Conservation (phyloP, 2,797 vertebrate species). For the Austrolebias charrua region DNA sequence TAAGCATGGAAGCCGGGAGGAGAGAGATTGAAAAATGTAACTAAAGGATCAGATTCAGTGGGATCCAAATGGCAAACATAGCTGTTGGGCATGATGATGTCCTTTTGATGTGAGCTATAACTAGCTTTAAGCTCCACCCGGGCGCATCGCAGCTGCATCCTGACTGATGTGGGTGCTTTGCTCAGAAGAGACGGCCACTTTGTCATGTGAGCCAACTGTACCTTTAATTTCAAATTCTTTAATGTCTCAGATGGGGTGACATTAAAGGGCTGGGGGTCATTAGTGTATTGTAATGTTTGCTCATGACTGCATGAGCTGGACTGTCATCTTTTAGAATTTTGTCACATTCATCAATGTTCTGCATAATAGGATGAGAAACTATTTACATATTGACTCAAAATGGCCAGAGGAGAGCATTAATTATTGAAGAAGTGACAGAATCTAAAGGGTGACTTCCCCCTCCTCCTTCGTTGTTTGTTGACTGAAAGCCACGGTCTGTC, state of each 20-base stretch:
- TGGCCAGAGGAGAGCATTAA: slow-evolving; percentile 78
- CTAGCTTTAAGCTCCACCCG: slow-evolving; percentile 73
- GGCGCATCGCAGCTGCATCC: slow-evolving; percentile 62
- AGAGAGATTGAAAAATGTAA: slow-evolving; percentile 68
- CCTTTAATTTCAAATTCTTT: slow-evolving; percentile 83
- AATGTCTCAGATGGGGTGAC: slow-evolving; percentile 69
- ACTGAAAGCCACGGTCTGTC: slow-evolving; percentile 56
- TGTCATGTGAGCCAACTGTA: slow-evolving; percentile 72
- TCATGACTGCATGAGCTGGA: slow-evolving; percentile 59
- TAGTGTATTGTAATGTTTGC: slow-evolving; percentile 73
- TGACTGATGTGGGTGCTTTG: slow-evolving; percentile 71
- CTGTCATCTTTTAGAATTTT: slow-evolving; percentile 70
- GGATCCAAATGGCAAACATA: slow-evolving; percentile 75
- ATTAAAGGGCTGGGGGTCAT: slow-evolving; percentile 73
- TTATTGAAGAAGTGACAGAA: slow-evolving; percentile 78
- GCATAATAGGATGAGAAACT: slow-evolving; percentile 73
- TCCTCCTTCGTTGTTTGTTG: slow-evolving; percentile 67
- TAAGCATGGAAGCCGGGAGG: slow-evolving; percentile 67
- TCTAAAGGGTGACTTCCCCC: slow-evolving; percentile 64
- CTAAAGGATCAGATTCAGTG: slow-evolving; percentile 70
- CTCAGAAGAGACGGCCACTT: slow-evolving; percentile 63
- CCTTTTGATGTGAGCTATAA: slow-evolving; percentile 79
- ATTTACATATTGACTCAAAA: slow-evolving; percentile 80
- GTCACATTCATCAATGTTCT: slow-evolving; percentile 70
- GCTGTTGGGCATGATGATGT: slow-evolving; percentile 75